These are phyloP conservation scores for Bellardia pandia DNA, from an alignment of 2,888 invertebrate genomes.

Conservation along the genomic window DNA sequence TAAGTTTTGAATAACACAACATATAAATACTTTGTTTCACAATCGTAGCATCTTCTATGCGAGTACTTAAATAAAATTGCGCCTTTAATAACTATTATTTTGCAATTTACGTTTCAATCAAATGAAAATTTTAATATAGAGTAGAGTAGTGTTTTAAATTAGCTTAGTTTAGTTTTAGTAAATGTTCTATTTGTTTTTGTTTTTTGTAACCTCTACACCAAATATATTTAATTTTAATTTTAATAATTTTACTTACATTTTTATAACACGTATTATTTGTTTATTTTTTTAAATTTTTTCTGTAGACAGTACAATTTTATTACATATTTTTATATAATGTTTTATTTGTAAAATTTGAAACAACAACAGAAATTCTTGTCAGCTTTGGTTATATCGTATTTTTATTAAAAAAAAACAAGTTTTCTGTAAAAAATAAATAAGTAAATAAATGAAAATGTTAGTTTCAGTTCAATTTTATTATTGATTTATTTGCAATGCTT, in stretches of 20 bases:
- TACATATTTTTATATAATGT: not conserved
- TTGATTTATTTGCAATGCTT: slow-evolving; percentile 47
- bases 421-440: slow-evolving; percentile 8
- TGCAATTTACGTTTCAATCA: not conserved
- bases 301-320: slow-evolving; percentile 39
- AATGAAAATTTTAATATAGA: not conserved
- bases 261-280: slow-evolving; percentile 16
- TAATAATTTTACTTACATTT: slow-evolving; percentile 15
- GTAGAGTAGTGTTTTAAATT: not conserved
- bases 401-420: slow-evolving; percentile 30
- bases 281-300: slow-evolving; percentile 8
- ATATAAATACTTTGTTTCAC: not conserved
- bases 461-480: slow-evolving; percentile 53
- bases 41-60: slow-evolving; percentile 19
- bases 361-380: slow-evolving; percentile 38
- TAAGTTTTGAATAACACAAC: not conserved
- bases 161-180: not conserved
- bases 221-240: slow-evolving; percentile 13
- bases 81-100: slow-evolving; percentile 2
- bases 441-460: slow-evolving; percentile 23
- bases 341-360: slow-evolving; percentile 19
- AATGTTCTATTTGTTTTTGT: slow-evolving; percentile 7
- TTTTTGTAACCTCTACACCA: slow-evolving; percentile 18
- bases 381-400: slow-evolving; percentile 34
- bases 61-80: slow-evolving; percentile 6